Conservation (phyloP, 2,888 invertebrate genomes). For the Rhamphomyia laevipes region DNA sequence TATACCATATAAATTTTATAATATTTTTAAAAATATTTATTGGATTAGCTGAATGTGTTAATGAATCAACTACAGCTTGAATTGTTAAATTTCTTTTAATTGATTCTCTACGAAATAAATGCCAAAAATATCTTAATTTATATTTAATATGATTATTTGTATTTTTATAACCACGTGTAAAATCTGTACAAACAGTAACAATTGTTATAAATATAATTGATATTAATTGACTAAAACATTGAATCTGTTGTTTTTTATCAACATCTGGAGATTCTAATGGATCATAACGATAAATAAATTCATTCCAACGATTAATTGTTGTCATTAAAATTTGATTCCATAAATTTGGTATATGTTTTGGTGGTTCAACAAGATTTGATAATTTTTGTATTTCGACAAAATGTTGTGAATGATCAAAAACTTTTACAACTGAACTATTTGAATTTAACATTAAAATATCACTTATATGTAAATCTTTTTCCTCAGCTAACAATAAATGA, state of each 20-base stretch:
- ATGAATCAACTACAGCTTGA: constrained; percentile 35
- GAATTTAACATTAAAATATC: constrained; percentile 55
- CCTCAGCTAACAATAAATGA: constrained; percentile 61
- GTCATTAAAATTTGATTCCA: constrained; percentile 55
- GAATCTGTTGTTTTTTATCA: constrained; percentile 21
- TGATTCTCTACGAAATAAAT: constrained; percentile 36
- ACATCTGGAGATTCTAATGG: constrained; percentile 56
- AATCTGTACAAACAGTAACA: constrained; percentile 50
- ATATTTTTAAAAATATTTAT: constrained; percentile 30
- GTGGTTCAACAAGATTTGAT: constrained; percentile 45
- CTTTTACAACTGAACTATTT: constrained; percentile 11
- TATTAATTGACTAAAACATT: constrained; percentile 34
- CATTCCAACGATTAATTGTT: constrained; percentile 65
- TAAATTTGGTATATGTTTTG: constrained; percentile 52
- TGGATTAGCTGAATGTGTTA: constrained; percentile 37
- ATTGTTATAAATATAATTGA: constrained; percentile 53
- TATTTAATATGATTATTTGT: constrained; percentile 39
- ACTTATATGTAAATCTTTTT: constrained; percentile 56
- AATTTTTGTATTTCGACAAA: constrained; percentile 29
- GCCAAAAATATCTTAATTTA: constrained; percentile 38
- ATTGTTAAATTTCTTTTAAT: constrained; percentile 27
- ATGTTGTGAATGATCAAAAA: constrained; percentile 3
- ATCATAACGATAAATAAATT: constrained; percentile 66
- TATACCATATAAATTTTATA: constrained; percentile 30
- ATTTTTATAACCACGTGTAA: constrained; percentile 42